Evolutionary conservation across 2,113 vertebrate genomes (phyloP), one percentile per base, ranked within the genome.

Genomic region (Cisticola juncidis): DNA sequence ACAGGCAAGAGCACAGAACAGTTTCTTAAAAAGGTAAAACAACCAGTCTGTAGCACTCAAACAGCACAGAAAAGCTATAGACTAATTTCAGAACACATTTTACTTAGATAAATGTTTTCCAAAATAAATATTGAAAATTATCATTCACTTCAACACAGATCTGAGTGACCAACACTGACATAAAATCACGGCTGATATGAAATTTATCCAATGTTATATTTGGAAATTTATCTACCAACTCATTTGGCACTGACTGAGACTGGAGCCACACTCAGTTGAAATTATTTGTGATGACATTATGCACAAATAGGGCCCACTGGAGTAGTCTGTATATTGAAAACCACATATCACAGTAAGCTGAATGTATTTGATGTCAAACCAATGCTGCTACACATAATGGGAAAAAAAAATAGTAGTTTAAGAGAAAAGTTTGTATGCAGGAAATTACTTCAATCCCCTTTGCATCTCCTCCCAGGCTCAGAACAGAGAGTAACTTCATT

Each of bases 381-480:
- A 48, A 22, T 24, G 24, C 33, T 70, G 33, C 47, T 88, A 57
- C 35, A 64, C 14, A 47, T n/a, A 89, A 40, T 13, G 5, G 29
- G 9, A 58, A 68, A 77, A 36, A 65, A 38, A 36, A n/a, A 40
- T n/a, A 29, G 9, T 14, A 53, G 29, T 36, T 60, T 22, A 54
- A 42, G 21, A 22, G 35, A 77, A 84, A 76, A 56, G 45, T 66
- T 70, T 78, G 21, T 44, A 7, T 5, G 35, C 11, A 66, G 69
- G 11, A 94, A 83, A 83, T 88, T 60, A 54, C 47, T 96, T 93
- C 72, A 95, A 44, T 74, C 36, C 69, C 76, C 65, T 86, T 51
- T 58, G 44, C 45, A 70, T n/a, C 47, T 80, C 54, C 47, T 81
- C 29, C 29, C 33, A 77, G 21, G 1, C 44, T 58, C 68, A 40